Evolutionary conservation across 2,888 invertebrate species (phyloP).

Genomic region (Caenorhabditis virilis): DNA sequence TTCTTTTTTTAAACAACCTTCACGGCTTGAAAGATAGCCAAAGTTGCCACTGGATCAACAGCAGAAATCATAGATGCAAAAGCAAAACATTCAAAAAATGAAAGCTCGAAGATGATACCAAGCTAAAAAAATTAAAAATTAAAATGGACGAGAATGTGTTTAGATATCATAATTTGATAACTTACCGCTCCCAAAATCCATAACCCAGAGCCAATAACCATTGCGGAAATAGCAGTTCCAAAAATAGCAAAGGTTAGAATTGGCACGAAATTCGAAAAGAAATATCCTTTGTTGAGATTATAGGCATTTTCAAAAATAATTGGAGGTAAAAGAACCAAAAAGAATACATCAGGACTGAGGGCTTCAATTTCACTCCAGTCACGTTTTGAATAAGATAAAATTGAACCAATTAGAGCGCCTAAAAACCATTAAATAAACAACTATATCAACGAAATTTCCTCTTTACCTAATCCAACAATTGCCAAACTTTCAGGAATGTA

Average conservation of each 20-base stretch:
- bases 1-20: constrained; percentile 55
- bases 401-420: constrained; percentile 62
- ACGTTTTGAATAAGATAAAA: constrained; percentile 57
- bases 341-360: constrained; percentile 81
- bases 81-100: constrained; percentile 95
- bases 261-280: constrained; percentile 93
- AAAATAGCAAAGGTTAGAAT: constrained; percentile 95
- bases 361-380: constrained; percentile 64
- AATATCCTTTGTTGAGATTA: constrained; percentile 84
- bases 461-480: constrained; percentile 82
- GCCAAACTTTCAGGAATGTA: constrained; percentile 97
- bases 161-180: background rate
- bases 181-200: constrained; percentile 85
- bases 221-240: constrained; percentile 93
- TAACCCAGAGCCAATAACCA: constrained; percentile 93
- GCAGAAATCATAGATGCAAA: constrained; percentile 97
- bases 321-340: constrained; percentile 91
- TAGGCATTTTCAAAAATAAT: constrained; percentile 99
- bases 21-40: constrained; percentile 88
- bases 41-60: constrained; percentile 97
- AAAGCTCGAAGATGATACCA: constrained; percentile 81
- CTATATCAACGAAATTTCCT: background rate
- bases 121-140: constrained; percentile 69
- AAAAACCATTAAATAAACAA: constrained; percentile 3
- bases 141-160: background rate